Evolutionary conservation across 1,140 invertebrate species (phyloP).

Genomic region (Drosophila insularis): DNA sequence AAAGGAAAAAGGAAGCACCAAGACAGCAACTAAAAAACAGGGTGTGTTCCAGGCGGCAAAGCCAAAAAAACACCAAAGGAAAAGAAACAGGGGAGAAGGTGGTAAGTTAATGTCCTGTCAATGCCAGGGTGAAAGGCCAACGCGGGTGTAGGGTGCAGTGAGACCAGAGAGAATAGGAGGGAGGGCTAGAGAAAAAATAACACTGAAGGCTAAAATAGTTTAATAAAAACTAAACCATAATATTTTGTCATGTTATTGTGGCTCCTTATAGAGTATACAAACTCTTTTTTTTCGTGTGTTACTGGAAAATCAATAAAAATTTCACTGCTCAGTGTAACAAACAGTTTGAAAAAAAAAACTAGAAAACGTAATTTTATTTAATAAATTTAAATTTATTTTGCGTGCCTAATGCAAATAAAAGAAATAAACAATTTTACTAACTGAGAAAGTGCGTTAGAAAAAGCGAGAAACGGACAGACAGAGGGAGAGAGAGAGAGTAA

Average conservation of each 20-base stretch:
- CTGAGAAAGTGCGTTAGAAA: not conserved
- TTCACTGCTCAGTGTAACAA: not conserved
- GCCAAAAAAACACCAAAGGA: not conserved
- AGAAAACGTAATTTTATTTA: not conserved
- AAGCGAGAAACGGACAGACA: not conserved
- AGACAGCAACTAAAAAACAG: slow-evolving; percentile 6
- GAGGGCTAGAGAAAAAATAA: not conserved
- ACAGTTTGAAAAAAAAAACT: not conserved
- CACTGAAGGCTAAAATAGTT: no score
- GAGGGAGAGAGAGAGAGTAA: not conserved
- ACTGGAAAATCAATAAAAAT: slow-evolving; percentile 9
- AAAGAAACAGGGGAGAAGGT: not conserved
- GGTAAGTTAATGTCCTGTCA: slow-evolving; percentile 10
- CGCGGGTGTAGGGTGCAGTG: not conserved
- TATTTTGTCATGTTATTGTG: not conserved
- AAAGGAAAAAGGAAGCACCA: slow-evolving; percentile 5
- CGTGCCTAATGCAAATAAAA: not conserved
- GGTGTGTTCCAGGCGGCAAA: slow-evolving; percentile 9
- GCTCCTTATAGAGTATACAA: not conserved
- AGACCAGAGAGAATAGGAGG: not conserved
- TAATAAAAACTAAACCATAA: not conserved
- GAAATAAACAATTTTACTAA: not conserved
- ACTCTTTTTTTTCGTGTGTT: not conserved
- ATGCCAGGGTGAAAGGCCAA: slow-evolving; percentile 1
- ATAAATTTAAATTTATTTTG: not conserved